phyloP scores from a whole-genome alignment of 1,140 invertebrate genomes.

The Bombus fervidus region DNA sequence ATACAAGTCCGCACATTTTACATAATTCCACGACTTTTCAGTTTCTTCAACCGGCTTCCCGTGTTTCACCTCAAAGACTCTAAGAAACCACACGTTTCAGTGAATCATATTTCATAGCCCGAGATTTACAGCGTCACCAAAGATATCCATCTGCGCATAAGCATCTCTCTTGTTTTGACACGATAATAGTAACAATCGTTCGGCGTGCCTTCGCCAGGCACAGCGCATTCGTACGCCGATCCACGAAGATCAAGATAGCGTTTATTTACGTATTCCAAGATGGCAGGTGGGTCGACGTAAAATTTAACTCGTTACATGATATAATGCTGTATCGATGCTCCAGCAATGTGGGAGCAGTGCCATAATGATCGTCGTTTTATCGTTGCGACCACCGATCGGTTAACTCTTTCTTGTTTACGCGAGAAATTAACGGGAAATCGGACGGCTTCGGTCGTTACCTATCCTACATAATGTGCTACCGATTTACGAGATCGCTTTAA shows the following conservation, averaged over 20 bases:
- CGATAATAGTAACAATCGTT: slow-evolving; percentile 44
- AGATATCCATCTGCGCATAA: slow-evolving; percentile 23
- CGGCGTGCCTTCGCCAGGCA: not conserved
- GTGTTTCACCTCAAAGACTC: too few species aligned
- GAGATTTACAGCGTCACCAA: not conserved
- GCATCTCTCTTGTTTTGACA: slow-evolving; percentile 8
- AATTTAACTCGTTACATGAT: slow-evolving; percentile 64
- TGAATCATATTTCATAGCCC: not conserved
- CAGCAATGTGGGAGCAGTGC: slow-evolving; percentile 49
- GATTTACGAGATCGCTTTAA: not conserved
- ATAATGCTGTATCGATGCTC: slow-evolving; percentile 46
- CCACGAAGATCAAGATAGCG: slow-evolving; percentile 62
- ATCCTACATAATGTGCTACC: not conserved
- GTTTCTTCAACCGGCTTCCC: not conserved
- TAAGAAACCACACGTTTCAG: not conserved
- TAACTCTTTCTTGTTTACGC: slow-evolving; percentile 40
- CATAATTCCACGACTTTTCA: not conserved
- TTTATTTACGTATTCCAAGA: slow-evolving; percentile 63
- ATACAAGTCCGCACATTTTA: not conserved
- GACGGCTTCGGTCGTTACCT: slow-evolving; percentile 6
- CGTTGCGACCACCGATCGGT: slow-evolving; percentile 29
- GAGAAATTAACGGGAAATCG: slow-evolving; percentile 37
- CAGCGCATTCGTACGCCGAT: slow-evolving; percentile 26
- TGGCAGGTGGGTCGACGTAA: slow-evolving; percentile 61
- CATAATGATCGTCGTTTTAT: slow-evolving; percentile 56